A percentile compares a stretch with the other conserved stretches of the same genome.
Conservation (phyloP, 2,113 vertebrate species). For the Toxotes chatareus region DNA sequence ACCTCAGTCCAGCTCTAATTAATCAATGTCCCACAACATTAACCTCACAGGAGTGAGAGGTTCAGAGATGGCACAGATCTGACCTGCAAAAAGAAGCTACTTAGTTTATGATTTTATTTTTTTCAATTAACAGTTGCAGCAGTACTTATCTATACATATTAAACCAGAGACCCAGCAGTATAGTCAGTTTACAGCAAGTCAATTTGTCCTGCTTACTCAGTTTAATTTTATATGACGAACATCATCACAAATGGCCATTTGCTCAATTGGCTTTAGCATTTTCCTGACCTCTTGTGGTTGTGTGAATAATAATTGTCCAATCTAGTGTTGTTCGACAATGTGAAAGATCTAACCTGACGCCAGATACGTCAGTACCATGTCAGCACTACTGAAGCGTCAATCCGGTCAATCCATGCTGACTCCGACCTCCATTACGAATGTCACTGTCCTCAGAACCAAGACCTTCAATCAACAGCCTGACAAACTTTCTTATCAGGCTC, state of each 20-base stretch:
- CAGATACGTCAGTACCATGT: not conserved
- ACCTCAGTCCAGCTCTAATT: conserved; percentile 73
- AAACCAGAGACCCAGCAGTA: not conserved
- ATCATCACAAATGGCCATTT: not conserved
- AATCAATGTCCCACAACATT: conserved; percentile 75
- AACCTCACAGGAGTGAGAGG: conserved; percentile 64
- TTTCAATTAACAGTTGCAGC: not conserved
- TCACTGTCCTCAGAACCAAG: not conserved
- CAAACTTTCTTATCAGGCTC: not conserved
- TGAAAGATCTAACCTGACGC: not conserved
- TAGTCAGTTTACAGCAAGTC: not conserved
- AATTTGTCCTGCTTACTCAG: not conserved
- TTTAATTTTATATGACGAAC: not conserved
- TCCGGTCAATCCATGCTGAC: too few species aligned
- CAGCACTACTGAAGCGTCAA: not conserved
- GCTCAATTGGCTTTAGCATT: not conserved
- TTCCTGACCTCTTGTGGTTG: not conserved
- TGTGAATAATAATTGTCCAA: not conserved
- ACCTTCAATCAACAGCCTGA: not conserved
- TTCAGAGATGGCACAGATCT: conserved; percentile 55
- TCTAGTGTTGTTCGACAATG: not conserved
- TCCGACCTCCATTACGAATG: not conserved
- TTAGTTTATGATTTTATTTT: conserved; percentile 2
- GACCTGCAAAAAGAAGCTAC: conserved; percentile 5
- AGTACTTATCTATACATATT: not conserved